Conservation (phyloP, 2,797 vertebrate species). For the Phylloscopus collybita region DNA sequence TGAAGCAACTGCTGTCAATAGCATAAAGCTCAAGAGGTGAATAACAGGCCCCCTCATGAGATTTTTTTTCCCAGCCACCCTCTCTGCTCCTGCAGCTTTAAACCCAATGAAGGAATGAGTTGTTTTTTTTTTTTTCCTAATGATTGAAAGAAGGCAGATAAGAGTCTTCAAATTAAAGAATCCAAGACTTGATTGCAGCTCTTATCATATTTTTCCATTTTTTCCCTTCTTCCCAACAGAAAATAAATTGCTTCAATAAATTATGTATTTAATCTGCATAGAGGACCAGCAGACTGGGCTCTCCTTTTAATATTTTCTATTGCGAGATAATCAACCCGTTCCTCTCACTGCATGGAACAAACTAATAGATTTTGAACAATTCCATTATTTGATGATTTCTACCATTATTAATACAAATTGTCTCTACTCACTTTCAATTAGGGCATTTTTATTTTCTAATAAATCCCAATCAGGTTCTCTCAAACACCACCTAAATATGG, state of each 20-base stretch:
- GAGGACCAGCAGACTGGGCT: constrained; percentile 10
- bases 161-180: constrained; percentile 73
- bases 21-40: constrained; percentile 19
- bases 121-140: constrained; percentile 31
- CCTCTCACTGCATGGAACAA: constrained; percentile 43
- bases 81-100: constrained; percentile 33
- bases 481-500: constrained; percentile 34
- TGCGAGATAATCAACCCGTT: constrained; percentile 62
- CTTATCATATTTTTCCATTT: constrained; percentile 62
- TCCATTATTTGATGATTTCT: constrained; percentile 66
- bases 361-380: constrained; percentile 69
- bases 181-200: constrained; percentile 54
- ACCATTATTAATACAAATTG: constrained; percentile 77
- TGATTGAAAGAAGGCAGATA: constrained; percentile 62
- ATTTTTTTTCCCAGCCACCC: neutral
- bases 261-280: constrained; percentile 70
- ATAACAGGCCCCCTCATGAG: neutral
- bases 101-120: neutral
- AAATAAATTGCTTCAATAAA: constrained; percentile 73
- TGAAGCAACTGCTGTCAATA: constrained; percentile 22
- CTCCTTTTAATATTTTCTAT: constrained; percentile 28
- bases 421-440: constrained; percentile 70
- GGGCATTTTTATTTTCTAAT: constrained; percentile 74
- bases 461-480: constrained; percentile 71
- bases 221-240: constrained; percentile 38